Evolutionary conservation across 2,888 invertebrate genomes (phyloP).

Genomic region (Caenorhabditis macrosperma): DNA sequence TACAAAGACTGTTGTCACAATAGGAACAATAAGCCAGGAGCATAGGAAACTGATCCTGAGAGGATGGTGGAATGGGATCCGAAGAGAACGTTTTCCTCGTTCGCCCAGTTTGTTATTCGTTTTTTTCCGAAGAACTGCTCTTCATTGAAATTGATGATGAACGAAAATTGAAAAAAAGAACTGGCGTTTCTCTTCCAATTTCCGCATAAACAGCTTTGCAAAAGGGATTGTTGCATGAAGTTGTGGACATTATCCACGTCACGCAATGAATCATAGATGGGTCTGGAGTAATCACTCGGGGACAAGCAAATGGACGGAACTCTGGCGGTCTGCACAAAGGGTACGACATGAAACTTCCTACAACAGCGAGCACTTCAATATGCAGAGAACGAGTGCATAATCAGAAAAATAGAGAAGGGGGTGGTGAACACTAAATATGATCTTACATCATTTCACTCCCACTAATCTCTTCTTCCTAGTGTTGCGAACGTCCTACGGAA

Average conservation of each 20-base stretch:
- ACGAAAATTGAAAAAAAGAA: conserved; percentile 26
- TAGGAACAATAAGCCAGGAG: neutral
- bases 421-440: conserved; percentile 23
- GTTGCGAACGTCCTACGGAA: conserved; percentile 26
- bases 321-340: neutral
- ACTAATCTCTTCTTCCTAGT: conserved; percentile 29
- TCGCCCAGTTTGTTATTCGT: conserved; percentile 6
- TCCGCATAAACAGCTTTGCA: conserved; percentile 13
- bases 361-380: neutral
- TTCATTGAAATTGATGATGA: conserved; percentile 29
- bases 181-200: conserved; percentile 11
- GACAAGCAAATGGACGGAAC: neutral
- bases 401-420: neutral
- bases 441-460: conserved; percentile 10
- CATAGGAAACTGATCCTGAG: neutral
- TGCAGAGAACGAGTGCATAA: neutral
- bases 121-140: conserved; percentile 15
- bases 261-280: conserved; percentile 20
- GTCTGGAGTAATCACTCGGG: neutral
- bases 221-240: conserved; percentile 17
- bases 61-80: neutral
- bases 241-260: neutral
- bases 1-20: neutral
- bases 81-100: neutral
- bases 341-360: neutral